A percentile compares a stretch with the other conserved stretches of the same genome.
phyloP scores from a whole-genome alignment of 2,888 invertebrate genomes.

The Masnerella sp. region DNA sequence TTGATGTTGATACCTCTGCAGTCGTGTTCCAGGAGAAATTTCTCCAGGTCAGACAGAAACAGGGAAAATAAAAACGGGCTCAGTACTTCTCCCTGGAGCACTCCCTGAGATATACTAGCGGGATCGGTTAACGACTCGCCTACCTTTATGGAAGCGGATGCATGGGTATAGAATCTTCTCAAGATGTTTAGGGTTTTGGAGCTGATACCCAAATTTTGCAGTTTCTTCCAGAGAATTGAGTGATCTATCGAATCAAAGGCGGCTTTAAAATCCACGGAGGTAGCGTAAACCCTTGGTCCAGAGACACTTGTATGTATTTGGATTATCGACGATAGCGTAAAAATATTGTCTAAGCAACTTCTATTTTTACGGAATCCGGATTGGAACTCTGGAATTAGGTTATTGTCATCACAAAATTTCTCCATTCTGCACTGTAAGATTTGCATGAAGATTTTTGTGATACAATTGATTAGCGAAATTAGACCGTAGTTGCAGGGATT shows the following conservation, averaged over 20 bases:
- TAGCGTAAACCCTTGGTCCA: not conserved
- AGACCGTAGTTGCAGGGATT: not conserved
- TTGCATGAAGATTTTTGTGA: not conserved
- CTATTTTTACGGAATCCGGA: not conserved
- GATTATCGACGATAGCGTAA: not conserved
- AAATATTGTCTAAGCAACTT: slow-evolving; percentile 1
- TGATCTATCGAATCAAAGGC: no score
- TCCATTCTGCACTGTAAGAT: not conserved
- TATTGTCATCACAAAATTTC: not conserved
- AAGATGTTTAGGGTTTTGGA: not conserved
- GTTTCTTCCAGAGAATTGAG: not conserved
- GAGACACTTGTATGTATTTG: not conserved
- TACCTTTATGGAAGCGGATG: not conserved
- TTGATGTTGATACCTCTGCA: not conserved
- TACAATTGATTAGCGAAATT: not conserved
- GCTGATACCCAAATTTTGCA: not conserved
- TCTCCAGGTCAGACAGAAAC: not conserved
- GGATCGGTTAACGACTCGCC: not conserved
- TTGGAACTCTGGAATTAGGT: not conserved
- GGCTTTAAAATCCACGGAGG: no score
- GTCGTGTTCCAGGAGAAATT: not conserved
- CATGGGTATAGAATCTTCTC: not conserved
- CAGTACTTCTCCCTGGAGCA: slow-evolving; percentile 1
- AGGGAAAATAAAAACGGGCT: slow-evolving; percentile 10
- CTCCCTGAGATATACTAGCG: not conserved